phyloP scores from a whole-genome alignment of 2,888 invertebrate species.

The Eledona agricola region DNA sequence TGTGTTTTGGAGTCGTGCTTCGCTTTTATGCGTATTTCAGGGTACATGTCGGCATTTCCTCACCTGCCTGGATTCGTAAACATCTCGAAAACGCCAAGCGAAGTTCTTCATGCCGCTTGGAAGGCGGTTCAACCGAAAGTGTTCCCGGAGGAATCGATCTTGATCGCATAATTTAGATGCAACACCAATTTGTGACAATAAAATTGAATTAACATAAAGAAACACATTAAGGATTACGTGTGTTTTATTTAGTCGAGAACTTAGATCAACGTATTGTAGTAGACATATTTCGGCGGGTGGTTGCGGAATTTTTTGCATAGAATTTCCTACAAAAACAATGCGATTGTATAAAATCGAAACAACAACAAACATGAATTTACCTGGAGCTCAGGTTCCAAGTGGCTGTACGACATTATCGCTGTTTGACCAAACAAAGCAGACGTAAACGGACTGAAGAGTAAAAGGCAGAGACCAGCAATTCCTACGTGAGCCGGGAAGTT shows the following conservation, averaged over 20 bases:
- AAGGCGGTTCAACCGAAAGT: slow-evolving; percentile 56
- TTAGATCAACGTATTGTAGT: slow-evolving; percentile 3
- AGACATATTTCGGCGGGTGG: slow-evolving; percentile 10
- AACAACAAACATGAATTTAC: slow-evolving; percentile 4
- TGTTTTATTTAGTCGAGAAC: neutral
- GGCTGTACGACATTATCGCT: slow-evolving; percentile 1
- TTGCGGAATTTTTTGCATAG: slow-evolving; percentile 16
- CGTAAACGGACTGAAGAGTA: slow-evolving; percentile 2
- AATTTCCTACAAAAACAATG: slow-evolving; percentile 4
- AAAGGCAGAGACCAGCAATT: slow-evolving; percentile 6
- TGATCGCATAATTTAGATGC: slow-evolving; percentile 19
- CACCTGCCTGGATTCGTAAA: slow-evolving; percentile 54
- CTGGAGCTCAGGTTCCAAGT: slow-evolving; percentile 13
- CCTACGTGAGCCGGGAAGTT: slow-evolving; percentile 5
- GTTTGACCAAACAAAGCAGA: neutral
- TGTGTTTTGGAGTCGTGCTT: slow-evolving; percentile 15
- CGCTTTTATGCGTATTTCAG: slow-evolving; percentile 43
- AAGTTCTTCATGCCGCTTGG: slow-evolving; percentile 57
- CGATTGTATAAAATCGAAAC: no score
- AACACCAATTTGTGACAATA: slow-evolving; percentile 1
- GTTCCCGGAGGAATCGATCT: slow-evolving; percentile 54
- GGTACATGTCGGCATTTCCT: slow-evolving; percentile 57
- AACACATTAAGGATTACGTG: neutral
- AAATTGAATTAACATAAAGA: slow-evolving; percentile 2
- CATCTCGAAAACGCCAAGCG: slow-evolving; percentile 53